Evolutionary conservation across 2,797 vertebrate species (phyloP), one percentile per base, ranked within the genome.

Genomic region (Astyanax mexicanus): DNA sequence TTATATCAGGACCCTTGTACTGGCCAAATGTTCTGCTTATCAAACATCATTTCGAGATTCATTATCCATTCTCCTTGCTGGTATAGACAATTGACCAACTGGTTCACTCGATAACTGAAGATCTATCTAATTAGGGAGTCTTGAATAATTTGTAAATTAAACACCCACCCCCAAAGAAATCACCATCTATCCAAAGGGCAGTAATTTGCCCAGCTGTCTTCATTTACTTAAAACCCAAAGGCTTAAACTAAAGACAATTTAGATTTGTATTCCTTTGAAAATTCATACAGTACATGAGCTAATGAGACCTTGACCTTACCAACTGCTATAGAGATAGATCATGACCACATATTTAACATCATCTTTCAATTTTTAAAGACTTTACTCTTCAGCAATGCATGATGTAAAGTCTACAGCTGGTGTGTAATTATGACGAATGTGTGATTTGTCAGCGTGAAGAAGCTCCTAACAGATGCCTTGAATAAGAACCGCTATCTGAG

Each of bases 401-500:
- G 21, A 67, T 44, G 23, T 45, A 10, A 45, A 45, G 40, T 4
- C 3, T 15, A 17, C n/a, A 23, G 15, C 25, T 21, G 47, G 15
- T n/a, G 19, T 37, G 1, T 19, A 21, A 67, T 60, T 60, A 27
- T 67, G 4, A 49, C 17, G 44, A 64, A 27, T 57, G 44, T 51
- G 45, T 49, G 11, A 74, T 75, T 68, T 79, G 21, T 47, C 84
- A 98, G 96, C 80, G 94, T 97, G 79, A 98, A 98, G 92, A 96
- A 95, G 86, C 93, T 95, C 65, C 94, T 98, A 81, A 93, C 84
- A 0, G 95, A 97, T 9, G 95, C 96, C 52, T 91, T 98, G 79
- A 95, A 93, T 84, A 96, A 91, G 90, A 98, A 98, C 86, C 95
- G 96, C 75, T 98, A 98, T 88, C 89, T 98, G 89, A 96, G 93